These are phyloP conservation scores for Tursiops truncatus DNA, from an alignment of 2,113 vertebrate species.

Conservation along the genomic window DNA sequence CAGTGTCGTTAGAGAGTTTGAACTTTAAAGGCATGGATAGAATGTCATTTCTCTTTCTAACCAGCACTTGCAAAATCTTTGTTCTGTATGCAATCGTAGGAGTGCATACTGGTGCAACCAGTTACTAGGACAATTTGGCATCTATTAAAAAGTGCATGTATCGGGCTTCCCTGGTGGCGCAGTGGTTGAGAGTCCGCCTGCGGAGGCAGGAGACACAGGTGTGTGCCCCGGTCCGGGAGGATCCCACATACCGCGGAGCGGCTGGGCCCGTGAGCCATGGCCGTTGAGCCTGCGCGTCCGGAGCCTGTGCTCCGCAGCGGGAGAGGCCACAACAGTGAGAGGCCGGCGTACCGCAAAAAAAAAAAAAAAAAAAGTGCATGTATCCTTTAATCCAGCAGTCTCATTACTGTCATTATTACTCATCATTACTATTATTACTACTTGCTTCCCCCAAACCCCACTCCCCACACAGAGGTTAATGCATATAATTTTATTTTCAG, in stretches of 20 bases:
- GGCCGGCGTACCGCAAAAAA: too few species aligned
- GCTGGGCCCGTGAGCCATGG: too few species aligned
- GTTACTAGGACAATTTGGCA: background rate
- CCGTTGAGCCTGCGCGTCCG: too few species aligned
- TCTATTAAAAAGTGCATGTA: background rate
- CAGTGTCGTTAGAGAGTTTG: background rate
- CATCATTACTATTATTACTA: background rate
- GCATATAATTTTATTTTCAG: slow-evolving; percentile 26
- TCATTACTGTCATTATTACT: background rate
- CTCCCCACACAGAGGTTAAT: background rate
- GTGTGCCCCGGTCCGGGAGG: too few species aligned
- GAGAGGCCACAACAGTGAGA: too few species aligned
- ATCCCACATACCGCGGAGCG: too few species aligned
- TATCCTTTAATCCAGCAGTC: background rate
- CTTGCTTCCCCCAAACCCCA: background rate
- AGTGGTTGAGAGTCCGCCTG: too few species aligned
- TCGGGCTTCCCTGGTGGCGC: too few species aligned
- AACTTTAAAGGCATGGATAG: background rate
- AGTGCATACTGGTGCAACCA: background rate
- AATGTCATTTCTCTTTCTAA: background rate
- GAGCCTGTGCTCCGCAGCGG: too few species aligned
- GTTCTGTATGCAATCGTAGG: background rate
- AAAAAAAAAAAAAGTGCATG: background rate
- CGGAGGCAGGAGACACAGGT: too few species aligned
- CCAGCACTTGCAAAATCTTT: background rate